Evolutionary conservation across 2,113 vertebrate species (phyloP).

Genomic region (Larimichthys crocea): DNA sequence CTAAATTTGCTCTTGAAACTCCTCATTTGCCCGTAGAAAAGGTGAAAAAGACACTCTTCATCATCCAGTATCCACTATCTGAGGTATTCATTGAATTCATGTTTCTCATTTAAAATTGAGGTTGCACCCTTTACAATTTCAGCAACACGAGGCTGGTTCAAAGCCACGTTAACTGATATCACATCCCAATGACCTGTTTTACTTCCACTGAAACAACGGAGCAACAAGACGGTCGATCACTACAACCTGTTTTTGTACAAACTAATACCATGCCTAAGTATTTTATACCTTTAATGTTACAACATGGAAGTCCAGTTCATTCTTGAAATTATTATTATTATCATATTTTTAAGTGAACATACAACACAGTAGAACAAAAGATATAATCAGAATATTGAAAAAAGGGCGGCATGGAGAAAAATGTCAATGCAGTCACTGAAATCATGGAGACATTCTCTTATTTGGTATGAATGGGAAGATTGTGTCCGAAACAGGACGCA

Average conservation of each 20-base stretch:
- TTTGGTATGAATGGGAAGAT: slow-evolving; percentile 53
- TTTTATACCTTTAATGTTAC: background rate
- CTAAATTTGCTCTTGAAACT: too few relatives aligned
- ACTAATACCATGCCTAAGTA: background rate
- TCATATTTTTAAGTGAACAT: background rate
- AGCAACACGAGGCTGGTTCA: background rate
- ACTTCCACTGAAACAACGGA: background rate
- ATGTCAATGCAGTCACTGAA: slow-evolving; percentile 27
- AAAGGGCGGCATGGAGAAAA: slow-evolving; percentile 1
- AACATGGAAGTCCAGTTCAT: background rate
- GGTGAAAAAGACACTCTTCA: too few relatives aligned
- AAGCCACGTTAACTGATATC: background rate
- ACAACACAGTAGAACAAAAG: slow-evolving; percentile 3
- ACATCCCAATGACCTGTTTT: background rate
- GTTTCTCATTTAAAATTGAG: background rate
- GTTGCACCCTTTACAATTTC: background rate
- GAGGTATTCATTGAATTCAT: background rate
- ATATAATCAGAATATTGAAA: background rate
- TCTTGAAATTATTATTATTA: slow-evolving; percentile 6
- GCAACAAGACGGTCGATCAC: background rate
- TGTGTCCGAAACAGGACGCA: slow-evolving; percentile 55
- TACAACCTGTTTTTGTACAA: background rate
- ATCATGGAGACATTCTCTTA: background rate
- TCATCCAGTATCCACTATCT: too few relatives aligned
- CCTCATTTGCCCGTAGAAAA: too few relatives aligned